A percentile compares a stretch with the other conserved stretches of the same genome.
These are phyloP conservation scores for Griposia aprilina DNA, from an alignment of 2,888 invertebrate genomes.

Conservation along the genomic window DNA sequence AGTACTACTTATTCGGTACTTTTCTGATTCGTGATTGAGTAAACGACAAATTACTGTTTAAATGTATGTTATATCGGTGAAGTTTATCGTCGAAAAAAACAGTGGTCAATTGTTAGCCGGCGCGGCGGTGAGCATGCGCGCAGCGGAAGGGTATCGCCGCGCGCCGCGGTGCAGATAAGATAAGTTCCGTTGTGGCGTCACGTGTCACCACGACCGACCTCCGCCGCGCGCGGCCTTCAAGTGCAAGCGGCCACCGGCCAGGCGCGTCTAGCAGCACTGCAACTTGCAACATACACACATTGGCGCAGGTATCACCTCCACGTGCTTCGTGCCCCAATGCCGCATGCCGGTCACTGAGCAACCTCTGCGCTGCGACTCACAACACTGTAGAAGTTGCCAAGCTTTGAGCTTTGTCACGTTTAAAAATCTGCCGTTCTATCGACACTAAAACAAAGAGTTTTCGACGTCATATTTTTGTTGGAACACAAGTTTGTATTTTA, in stretches of 20 bases:
- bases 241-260: not conserved
- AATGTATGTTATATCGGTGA: conserved; percentile 10
- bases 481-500: not conserved
- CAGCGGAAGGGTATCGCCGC: conserved; percentile 52
- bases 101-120: conserved; percentile 33
- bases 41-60: conserved; percentile 9
- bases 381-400: too few relatives aligned
- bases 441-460: not conserved
- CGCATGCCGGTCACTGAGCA: not conserved
- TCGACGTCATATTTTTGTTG: not conserved
- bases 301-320: not conserved
- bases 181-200: conserved; percentile 27
- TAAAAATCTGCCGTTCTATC: not conserved
- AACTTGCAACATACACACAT: not conserved
- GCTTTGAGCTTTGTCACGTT: not conserved
- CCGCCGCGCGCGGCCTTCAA: not conserved
- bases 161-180: conserved; percentile 53
- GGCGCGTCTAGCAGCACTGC: not conserved
- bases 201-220: not conserved
- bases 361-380: not conserved
- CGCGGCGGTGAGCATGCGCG: conserved; percentile 6
- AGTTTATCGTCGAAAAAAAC: conserved; percentile 43
- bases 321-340: not conserved
- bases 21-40: not conserved
- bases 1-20: not conserved